Conservation (phyloP, 2,113 vertebrate genomes). For the Laticauda laticaudata region DNA sequence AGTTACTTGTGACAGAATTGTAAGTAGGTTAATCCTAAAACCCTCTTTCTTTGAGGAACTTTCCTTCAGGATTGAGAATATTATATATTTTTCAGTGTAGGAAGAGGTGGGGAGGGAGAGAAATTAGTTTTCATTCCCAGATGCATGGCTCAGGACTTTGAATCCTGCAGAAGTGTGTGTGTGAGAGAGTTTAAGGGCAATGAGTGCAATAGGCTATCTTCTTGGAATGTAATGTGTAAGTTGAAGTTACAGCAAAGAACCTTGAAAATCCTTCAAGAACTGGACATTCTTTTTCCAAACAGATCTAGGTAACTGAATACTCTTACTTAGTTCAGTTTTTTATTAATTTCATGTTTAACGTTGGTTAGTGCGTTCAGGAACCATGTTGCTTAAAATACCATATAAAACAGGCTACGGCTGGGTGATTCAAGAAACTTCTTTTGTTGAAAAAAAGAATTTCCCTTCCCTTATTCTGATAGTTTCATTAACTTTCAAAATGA, state of each 20-base stretch:
- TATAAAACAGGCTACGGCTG: background rate
- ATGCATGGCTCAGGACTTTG: background rate
- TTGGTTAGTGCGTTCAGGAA: background rate
- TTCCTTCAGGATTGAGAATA: background rate
- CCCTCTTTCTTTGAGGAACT: background rate
- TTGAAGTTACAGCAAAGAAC: background rate
- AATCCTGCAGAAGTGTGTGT: background rate
- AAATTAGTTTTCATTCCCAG: background rate
- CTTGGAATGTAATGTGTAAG: background rate
- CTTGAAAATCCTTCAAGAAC: background rate
- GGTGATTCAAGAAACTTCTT: background rate
- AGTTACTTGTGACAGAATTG: background rate
- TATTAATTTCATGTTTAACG: background rate
- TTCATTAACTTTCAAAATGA: background rate
- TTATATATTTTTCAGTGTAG: background rate
- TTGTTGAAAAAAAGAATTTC: background rate
- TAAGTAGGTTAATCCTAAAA: background rate
- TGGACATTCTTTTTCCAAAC: background rate
- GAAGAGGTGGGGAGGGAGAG: background rate
- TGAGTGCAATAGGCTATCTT: background rate
- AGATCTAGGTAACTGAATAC: background rate
- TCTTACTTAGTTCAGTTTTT: background rate
- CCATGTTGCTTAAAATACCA: background rate
- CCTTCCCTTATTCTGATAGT: background rate
- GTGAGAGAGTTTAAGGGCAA: background rate